Conservation (phyloP, 2,113 vertebrate genomes). For the Pygoscelis antarcticus region DNA sequence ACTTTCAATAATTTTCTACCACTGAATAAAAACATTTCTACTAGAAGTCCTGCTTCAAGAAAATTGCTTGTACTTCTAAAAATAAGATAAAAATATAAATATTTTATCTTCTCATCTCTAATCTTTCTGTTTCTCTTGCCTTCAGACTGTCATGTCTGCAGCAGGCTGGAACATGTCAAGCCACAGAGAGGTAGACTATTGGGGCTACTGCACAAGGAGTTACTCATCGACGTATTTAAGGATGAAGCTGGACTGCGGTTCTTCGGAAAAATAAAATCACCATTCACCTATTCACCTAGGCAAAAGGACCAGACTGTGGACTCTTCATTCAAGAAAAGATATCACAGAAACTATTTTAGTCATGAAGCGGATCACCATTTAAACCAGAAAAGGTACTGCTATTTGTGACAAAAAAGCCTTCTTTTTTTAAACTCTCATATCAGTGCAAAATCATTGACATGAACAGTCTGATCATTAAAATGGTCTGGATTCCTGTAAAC, state of each 20-base stretch:
- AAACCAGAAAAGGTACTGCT: background rate
- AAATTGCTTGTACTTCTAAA: background rate
- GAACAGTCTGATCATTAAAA: background rate
- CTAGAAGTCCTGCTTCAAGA: background rate
- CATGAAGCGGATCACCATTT: background rate
- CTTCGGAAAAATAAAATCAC: background rate
- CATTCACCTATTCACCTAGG: background rate
- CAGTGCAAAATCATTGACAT: background rate
- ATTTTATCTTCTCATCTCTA: background rate
- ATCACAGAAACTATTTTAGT: background rate
- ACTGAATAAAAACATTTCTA: background rate
- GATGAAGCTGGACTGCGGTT: background rate
- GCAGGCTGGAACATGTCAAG: background rate
- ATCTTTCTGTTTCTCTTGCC: background rate
- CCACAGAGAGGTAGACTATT: background rate
- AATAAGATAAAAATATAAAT: background rate
- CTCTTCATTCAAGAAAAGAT: background rate
- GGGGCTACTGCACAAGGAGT: background rate
- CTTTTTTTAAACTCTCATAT: background rate
- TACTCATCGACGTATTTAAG: background rate
- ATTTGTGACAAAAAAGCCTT: background rate
- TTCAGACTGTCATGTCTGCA: background rate
- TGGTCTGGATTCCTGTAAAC: background rate
- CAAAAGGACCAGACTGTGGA: background rate
- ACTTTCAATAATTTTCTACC: background rate